Conservation (phyloP, 2,888 invertebrate genomes). For the Dynastes grantii region DNA sequence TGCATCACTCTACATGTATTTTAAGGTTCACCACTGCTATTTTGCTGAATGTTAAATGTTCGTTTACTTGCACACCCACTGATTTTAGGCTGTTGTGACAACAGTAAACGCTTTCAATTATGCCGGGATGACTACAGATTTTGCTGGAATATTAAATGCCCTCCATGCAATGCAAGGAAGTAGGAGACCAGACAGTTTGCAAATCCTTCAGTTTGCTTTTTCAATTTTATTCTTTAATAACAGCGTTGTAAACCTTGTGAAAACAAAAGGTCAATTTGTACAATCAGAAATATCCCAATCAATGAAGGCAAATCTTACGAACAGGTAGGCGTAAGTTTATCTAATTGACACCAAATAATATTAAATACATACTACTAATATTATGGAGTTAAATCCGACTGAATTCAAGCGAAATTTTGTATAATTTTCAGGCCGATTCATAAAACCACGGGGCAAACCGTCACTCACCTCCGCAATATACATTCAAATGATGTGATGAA, state of each 20-base stretch:
- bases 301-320: conserved; percentile 40
- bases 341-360: not conserved
- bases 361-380: no score
- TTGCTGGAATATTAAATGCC: conserved; percentile 61
- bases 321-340: conserved; percentile 11
- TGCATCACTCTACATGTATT: no score
- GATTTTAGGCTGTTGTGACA: conserved; percentile 57
- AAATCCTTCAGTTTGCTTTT: conserved; percentile 59
- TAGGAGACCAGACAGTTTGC: conserved; percentile 55
- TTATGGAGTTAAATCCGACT: no score
- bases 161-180: conserved; percentile 52
- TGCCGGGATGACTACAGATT: conserved; percentile 63
- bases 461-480: conserved; percentile 38
- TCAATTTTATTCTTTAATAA: conserved; percentile 61
- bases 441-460: conserved; percentile 40
- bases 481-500: conserved; percentile 46
- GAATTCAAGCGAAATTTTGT: not conserved
- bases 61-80: not conserved
- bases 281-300: conserved; percentile 50
- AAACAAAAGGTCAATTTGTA: conserved; percentile 50
- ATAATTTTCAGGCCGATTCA: conserved; percentile 20
- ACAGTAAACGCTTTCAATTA: conserved; percentile 61
- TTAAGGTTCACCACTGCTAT: no score
- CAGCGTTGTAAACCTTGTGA: conserved; percentile 57
- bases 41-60: no score